phyloP scores from a whole-genome alignment of 1,140 invertebrate genomes.

The Pentalonia nigronervosa region DNA sequence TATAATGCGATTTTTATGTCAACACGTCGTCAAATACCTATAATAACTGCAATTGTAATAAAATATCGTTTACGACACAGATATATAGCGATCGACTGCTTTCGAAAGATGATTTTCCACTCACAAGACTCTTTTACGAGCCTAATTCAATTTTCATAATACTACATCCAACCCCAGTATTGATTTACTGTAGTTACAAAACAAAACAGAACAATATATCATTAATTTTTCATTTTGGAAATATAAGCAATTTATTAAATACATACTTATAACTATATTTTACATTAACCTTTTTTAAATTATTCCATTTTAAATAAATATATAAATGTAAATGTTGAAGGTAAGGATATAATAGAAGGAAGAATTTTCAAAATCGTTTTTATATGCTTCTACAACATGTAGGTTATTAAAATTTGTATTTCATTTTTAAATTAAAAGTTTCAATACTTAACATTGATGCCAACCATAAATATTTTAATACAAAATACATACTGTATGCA shows the following conservation, averaged over 20 bases:
- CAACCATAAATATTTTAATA: not conserved
- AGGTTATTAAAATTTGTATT: too few species aligned
- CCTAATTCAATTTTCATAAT: slow-evolving; percentile 24
- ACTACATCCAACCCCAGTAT: not conserved
- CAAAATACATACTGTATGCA: not conserved
- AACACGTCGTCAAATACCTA: not conserved
- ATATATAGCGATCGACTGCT: not conserved
- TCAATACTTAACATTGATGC: not conserved
- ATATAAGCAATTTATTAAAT: not conserved
- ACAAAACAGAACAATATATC: not conserved
- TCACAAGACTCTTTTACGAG: not conserved
- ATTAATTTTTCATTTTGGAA: not conserved
- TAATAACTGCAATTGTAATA: slow-evolving; percentile 1
- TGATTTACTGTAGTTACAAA: not conserved
- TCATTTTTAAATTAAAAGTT: not conserved
- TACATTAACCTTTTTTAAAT: not conserved
- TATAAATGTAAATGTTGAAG: not conserved
- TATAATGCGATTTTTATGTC: slow-evolving; percentile 42
- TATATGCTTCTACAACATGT: not conserved
- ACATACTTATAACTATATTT: not conserved
- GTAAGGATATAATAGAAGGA: not conserved
- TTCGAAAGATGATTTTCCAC: not conserved
- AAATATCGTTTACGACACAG: not conserved
- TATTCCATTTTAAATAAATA: too few species aligned
- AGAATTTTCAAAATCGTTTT: not conserved